Percentiles rank a stretch among this genome's conserved stretches.
Evolutionary conservation across 2,888 invertebrate genomes (phyloP).

Genomic region (Catocala nupta): DNA sequence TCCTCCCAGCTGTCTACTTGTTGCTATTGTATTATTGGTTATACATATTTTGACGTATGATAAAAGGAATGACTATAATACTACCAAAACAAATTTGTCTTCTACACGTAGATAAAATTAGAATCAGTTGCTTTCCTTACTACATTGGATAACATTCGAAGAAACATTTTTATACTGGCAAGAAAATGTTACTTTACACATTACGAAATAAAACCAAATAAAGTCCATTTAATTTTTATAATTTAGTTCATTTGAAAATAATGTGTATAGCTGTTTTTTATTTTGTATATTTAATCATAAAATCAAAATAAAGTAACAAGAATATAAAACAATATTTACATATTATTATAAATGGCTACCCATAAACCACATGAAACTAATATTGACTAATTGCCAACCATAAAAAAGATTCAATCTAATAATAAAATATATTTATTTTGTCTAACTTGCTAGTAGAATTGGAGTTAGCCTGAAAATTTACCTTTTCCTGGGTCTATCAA

Average conservation of each 20-base stretch:
- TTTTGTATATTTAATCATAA: no score
- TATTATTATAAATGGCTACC: constrained; percentile 31
- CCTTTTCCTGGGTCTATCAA: no score
- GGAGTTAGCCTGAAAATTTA: no score
- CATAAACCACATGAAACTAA: constrained; percentile 22
- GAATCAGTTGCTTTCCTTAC: constrained; percentile 35
- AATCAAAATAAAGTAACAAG: no score
- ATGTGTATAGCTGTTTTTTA: no score
- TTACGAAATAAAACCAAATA: not conserved
- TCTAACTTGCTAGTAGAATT: no score
- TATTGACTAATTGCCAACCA: not conserved
- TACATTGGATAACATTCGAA: constrained; percentile 29
- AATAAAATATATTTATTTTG: no score
- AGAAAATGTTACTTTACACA: constrained; percentile 11
- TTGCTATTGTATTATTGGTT: constrained; percentile 75
- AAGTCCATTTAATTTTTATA: no score
- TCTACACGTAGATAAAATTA: constrained; percentile 21
- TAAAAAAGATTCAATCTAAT: not conserved
- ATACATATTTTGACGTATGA: constrained; percentile 66
- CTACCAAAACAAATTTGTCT: constrained; percentile 55
- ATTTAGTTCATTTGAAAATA: no score
- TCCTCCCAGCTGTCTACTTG: constrained; percentile 85
- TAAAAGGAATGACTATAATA: constrained; percentile 70
- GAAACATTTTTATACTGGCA: constrained; percentile 39
- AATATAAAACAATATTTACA: no score